Evolutionary conservation across 1,140 invertebrate genomes (phyloP).

Genomic region (Delia radicum): DNA sequence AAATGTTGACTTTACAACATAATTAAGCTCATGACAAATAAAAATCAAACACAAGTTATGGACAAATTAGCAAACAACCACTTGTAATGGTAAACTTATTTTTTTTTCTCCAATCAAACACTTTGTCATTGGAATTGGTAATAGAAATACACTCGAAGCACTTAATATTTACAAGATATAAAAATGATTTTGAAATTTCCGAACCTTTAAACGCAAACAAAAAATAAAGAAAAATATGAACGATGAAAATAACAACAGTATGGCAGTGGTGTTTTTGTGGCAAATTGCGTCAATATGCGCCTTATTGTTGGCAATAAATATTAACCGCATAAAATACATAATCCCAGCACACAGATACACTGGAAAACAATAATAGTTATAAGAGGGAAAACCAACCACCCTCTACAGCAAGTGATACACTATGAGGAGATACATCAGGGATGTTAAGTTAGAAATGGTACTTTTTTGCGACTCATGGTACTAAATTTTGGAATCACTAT

Average conservation of each 20-base stretch:
- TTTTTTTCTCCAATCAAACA: not conserved
- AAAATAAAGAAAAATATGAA: not conserved
- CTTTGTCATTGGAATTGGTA: not conserved
- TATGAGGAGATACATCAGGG: not conserved
- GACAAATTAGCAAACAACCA: constrained; percentile 46
- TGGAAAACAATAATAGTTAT: not conserved
- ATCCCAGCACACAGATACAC: constrained; percentile 37
- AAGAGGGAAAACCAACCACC: not conserved
- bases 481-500: too few species aligned
- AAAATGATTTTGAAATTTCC: constrained; percentile 1
- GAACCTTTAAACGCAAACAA: not conserved
- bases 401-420: not conserved
- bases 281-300: constrained; percentile 38
- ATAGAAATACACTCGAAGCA: not conserved
- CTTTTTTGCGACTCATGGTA: too few species aligned
- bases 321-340: constrained; percentile 52
- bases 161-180: not conserved
- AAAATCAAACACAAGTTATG: constrained; percentile 48
- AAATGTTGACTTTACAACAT: constrained; percentile 28
- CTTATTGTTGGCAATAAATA: constrained; percentile 45
- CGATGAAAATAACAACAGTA: not conserved
- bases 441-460: too few species aligned
- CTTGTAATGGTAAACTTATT: not conserved
- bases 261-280: constrained; percentile 5
- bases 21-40: constrained; percentile 28